These are phyloP conservation scores for Dolichallabes microphthalmus DNA, from an alignment of 2,113 vertebrate species.

Conservation along the genomic window DNA sequence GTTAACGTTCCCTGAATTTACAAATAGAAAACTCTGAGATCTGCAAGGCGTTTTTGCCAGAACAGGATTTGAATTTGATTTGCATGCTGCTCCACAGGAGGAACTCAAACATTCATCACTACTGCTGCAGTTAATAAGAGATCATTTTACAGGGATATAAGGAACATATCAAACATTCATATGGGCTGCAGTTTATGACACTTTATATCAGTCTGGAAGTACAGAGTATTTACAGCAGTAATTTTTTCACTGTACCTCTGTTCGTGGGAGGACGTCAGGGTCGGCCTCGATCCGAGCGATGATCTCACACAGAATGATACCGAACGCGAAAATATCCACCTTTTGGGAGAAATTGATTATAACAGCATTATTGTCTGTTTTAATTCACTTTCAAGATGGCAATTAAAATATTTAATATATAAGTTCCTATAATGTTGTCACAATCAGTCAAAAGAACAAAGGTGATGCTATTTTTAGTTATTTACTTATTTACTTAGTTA, in stretches of 20 bases:
- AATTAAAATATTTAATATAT: not conserved
- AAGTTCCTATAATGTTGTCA: not conserved
- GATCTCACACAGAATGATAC: constrained; percentile 93
- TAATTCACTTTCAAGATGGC: not conserved
- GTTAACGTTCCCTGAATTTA: not conserved
- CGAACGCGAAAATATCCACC: constrained; percentile 86
- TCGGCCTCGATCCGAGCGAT: constrained; percentile 91
- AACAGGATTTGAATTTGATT: not conserved
- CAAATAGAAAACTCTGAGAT: not conserved
- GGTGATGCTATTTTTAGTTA: not conserved
- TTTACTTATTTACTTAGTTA: not conserved
- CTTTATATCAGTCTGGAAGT: not conserved
- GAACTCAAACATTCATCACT: constrained; percentile 13
- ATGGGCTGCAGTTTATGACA: not conserved
- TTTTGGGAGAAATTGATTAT: constrained; percentile 22
- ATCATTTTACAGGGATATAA: not conserved
- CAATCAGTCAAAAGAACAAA: not conserved
- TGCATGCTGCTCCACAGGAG: not conserved
- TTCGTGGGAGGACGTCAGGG: constrained; percentile 90
- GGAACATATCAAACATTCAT: not conserved
- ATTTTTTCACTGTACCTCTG: constrained; percentile 74
- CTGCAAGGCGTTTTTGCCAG: not conserved
- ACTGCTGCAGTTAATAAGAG: not conserved
- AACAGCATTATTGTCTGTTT: not conserved
- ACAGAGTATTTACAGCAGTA: not conserved